Conservation (phyloP, 2,888 invertebrate species). For the Aphidius colemani region DNA sequence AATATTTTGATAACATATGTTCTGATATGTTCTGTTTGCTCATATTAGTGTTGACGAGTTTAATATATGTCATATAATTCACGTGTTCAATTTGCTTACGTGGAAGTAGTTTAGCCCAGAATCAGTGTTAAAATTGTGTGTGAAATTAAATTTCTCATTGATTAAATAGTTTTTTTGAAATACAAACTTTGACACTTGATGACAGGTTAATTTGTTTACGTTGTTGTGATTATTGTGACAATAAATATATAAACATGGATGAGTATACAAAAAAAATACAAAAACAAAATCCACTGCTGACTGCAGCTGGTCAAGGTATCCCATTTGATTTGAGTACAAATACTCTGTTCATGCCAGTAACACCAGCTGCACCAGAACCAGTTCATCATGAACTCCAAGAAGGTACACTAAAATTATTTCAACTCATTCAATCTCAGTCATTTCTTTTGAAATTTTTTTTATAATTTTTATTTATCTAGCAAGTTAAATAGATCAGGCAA, state of each 20-base stretch:
- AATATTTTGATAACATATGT: no score
- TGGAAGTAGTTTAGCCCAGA: constrained; percentile 26
- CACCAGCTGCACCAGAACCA: constrained; percentile 42
- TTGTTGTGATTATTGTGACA: neutral
- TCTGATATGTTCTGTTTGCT: no score
- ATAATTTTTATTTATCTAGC: no score
- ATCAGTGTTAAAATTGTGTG: no score
- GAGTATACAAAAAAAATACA: constrained; percentile 55
- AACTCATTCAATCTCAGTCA: no score
- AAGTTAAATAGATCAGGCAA: no score
- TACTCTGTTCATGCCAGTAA: constrained; percentile 72
- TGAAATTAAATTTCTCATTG: neutral
- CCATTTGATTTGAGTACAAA: constrained; percentile 75
- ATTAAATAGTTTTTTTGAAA: neutral
- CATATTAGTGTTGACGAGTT: no score
- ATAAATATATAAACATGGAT: constrained; percentile 45
- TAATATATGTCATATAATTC: neutral
- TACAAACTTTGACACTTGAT: neutral
- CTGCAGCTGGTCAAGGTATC: constrained; percentile 74
- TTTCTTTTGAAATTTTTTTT: no score
- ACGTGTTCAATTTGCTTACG: constrained; percentile 35
- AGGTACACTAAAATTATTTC: neutral
- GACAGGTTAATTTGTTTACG: neutral
- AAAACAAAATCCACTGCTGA: constrained; percentile 69
- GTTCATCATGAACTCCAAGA: neutral